Percentiles rank a stretch among this genome's conserved stretches.
These are phyloP conservation scores for Plutella xylostella DNA, from an alignment of 2,888 invertebrate species.

Conservation along the genomic window DNA sequence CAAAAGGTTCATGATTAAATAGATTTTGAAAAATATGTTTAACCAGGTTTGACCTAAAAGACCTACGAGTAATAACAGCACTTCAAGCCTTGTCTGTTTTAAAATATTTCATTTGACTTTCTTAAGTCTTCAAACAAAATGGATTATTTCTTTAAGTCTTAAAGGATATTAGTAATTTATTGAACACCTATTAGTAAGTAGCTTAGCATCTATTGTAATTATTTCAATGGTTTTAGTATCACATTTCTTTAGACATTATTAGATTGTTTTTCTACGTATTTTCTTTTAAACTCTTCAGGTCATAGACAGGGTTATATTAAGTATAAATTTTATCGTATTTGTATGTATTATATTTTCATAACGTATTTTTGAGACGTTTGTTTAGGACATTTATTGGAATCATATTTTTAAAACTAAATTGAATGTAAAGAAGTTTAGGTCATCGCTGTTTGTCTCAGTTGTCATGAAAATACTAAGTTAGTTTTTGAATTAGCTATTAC, in stretches of 20 bases:
- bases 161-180: not conserved
- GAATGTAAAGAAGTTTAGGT: conserved; percentile 41
- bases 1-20: not conserved
- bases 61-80: conserved; percentile 41
- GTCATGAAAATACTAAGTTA: too few relatives aligned
- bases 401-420: conserved; percentile 66
- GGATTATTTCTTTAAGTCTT: not conserved
- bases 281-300: conserved; percentile 60
- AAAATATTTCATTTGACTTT: not conserved
- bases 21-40: conserved; percentile 12
- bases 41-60: conserved; percentile 35
- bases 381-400: conserved; percentile 66
- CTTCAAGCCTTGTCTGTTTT: conserved; percentile 48
- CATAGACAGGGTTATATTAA: conserved; percentile 71
- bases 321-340: conserved; percentile 65
- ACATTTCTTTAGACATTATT: not conserved
- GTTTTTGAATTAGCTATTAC: not conserved
- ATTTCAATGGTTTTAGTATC: not conserved
- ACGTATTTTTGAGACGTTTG: conserved; percentile 67
- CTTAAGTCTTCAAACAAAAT: not conserved
- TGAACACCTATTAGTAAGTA: not conserved
- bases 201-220: not conserved
- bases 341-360: conserved; percentile 70
- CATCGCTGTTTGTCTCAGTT: too few relatives aligned
- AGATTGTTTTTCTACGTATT: not conserved